These are phyloP conservation scores for Corythornis madagascariensis DNA, from an alignment of 2,113 vertebrate species.

Conservation along the genomic window DNA sequence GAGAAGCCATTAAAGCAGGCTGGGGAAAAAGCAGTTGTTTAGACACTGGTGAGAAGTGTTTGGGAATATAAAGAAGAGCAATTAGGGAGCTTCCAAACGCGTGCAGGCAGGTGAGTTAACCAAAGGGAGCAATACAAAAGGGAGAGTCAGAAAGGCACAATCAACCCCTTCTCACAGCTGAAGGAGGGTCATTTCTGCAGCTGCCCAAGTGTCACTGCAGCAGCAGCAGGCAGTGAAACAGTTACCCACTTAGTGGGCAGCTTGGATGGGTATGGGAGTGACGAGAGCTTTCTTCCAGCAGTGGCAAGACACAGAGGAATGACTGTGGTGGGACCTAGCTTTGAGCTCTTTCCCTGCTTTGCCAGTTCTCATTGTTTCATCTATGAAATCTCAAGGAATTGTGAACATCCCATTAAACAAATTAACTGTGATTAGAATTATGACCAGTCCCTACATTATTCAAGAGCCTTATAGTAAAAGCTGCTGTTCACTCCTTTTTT, in stretches of 20 bases:
- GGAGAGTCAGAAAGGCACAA: background rate
- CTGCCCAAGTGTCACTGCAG: background rate
- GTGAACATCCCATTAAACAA: background rate
- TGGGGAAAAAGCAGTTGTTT: background rate
- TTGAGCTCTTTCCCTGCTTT: background rate
- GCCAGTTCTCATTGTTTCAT: background rate
- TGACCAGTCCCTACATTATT: background rate
- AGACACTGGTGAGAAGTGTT: background rate
- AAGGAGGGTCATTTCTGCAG: background rate
- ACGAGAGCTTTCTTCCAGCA: background rate
- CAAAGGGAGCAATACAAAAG: background rate
- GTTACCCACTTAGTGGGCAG: background rate
- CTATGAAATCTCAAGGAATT: background rate
- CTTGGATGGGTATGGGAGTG: background rate
- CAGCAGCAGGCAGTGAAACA: background rate
- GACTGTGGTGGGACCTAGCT: background rate
- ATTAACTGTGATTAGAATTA: background rate
- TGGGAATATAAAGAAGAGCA: background rate
- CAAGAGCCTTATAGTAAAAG: background rate
- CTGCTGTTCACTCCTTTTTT: background rate
- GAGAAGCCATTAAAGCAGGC: background rate
- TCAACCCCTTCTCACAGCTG: background rate
- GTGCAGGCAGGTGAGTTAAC: background rate
- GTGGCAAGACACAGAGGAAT: background rate
- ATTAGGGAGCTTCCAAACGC: background rate